These are phyloP conservation scores for Seriola quinqueradiata DNA, from an alignment of 2,113 vertebrate genomes.

Conservation along the genomic window DNA sequence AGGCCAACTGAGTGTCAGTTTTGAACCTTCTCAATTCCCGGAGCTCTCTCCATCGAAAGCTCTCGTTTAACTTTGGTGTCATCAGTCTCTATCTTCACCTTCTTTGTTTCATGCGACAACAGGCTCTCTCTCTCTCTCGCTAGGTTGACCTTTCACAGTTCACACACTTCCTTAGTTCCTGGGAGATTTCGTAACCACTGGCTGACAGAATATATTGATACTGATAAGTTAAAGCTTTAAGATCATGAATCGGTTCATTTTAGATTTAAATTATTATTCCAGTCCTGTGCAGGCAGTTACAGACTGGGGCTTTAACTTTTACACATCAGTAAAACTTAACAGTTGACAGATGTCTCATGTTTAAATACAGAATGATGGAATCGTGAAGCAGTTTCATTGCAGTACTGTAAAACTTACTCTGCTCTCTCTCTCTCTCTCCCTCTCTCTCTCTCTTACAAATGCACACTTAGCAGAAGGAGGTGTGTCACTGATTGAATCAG, in stretches of 20 bases:
- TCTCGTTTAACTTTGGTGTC: no score
- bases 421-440: neutral
- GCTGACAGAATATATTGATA: no score
- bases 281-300: neutral
- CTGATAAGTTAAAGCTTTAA: neutral
- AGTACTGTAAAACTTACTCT: neutral
- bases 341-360: neutral
- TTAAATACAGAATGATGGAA: conserved; percentile 4
- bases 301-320: neutral
- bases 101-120: no score
- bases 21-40: no score
- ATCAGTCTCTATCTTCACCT: no score
- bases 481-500: conserved; percentile 26
- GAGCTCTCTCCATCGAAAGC: no score
- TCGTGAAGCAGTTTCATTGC: neutral
- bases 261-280: neutral
- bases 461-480: conserved; percentile 36
- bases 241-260: neutral
- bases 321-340: neutral
- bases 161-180: no score
- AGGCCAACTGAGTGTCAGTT: no score
- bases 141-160: no score
- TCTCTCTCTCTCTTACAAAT: neutral
- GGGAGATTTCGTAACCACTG: no score
- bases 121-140: no score